Evolutionary conservation across 2,797 vertebrate genomes (phyloP), one percentile per base, ranked within the genome.

Genomic region (Atherinosoma microstoma): DNA sequence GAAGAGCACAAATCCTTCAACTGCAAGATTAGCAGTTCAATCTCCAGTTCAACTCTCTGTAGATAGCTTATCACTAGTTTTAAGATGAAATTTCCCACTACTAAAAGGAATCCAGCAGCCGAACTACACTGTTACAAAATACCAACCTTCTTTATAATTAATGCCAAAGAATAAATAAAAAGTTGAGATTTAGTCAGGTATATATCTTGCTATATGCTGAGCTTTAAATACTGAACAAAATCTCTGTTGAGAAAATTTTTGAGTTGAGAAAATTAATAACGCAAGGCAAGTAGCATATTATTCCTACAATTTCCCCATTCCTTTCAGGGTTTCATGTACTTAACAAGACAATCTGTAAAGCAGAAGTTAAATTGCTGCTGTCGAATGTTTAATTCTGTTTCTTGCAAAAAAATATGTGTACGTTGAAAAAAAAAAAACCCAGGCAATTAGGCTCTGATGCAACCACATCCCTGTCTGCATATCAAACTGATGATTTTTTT

Each of bases 401-500:
- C 24, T n/a, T 27, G 9, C 11, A 47, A 61, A 65, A 45, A 47
- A 73, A 77, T 58, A 13, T 0, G 38, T n/a, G 51, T 34, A 16
- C 18, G 64, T 69, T 3, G 72, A 58, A 7, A 2, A 7, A 20
- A 70, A 76, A 77, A 45, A 45, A n/a, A n/a, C n/a, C 32, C 10
- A 35, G 30, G 29, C 40, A 66, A 76, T 47, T 38, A 56, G 58
- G 58, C 59, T 57, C 16, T 34, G 40, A 30, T 62, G 27, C 69
- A 42, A 62, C 65, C 58, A 58, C 66, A 67, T 34, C 36, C 36
- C 20, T 56, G 8, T 60, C 58, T 70, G 57, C 22, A 81, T 34
- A 49, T 80, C 70, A 70, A 61, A 70, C 69, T 63, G 67, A 36
- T n/a, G 29, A 30, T 58, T 30, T 60, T 32, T 60, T 32, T 35